Evolutionary conservation across 2,797 vertebrate genomes (phyloP).

Genomic region (Nannoperca obscura): DNA sequence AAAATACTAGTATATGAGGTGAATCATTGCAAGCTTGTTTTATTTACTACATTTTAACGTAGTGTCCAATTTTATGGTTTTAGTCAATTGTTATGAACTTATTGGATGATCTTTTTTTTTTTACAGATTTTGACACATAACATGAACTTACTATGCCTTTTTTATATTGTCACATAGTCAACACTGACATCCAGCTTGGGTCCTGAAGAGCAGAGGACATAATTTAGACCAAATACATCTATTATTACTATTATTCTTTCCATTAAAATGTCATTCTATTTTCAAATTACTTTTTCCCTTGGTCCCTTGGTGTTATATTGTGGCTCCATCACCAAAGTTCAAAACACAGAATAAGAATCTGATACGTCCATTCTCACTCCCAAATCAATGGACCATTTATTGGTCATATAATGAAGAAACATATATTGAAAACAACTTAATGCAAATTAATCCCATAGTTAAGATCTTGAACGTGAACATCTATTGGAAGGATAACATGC

Average conservation of each 20-base stretch:
- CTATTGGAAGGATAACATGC: neutral
- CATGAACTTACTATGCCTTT: no score
- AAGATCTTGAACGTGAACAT: neutral
- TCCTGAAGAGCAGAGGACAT: neutral
- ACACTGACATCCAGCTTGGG: neutral
- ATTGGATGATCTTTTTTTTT: no score
- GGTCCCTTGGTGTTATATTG: neutral
- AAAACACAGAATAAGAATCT: neutral
- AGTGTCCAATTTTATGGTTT: no score
- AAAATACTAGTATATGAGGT: neutral
- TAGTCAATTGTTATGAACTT: no score
- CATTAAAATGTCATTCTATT: neutral
- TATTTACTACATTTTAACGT: slow-evolving; percentile 3
- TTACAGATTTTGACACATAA: no score
- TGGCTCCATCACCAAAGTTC: neutral
- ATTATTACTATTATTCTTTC: no score
- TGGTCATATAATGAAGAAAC: neutral
- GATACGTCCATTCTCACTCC: neutral
- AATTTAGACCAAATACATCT: neutral
- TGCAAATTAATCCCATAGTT: no score
- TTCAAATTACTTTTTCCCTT: neutral
- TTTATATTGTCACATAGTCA: no score
- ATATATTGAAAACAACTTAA: no score
- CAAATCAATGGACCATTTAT: neutral
- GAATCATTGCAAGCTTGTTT: slow-evolving; percentile 10